A percentile compares a stretch with the other conserved stretches of the same genome.
phyloP scores from a whole-genome alignment of 1,140 invertebrate species.

The Magallana gigas region DNA sequence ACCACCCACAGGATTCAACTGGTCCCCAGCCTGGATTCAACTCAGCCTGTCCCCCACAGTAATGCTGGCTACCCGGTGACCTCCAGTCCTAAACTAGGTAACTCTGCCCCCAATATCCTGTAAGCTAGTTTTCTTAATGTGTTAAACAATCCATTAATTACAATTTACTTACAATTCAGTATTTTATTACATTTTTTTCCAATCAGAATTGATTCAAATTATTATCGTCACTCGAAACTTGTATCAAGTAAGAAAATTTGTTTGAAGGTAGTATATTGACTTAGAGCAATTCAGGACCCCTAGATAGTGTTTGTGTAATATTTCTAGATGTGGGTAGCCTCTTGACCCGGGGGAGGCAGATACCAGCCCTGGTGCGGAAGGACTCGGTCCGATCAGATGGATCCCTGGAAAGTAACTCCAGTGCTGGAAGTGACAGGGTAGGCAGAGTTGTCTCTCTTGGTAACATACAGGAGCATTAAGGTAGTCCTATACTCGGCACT shows the following conservation, averaged over 20 bases:
- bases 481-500: no score
- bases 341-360: background rate
- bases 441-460: background rate
- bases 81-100: constrained; percentile 42
- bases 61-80: constrained; percentile 14
- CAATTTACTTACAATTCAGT: no score
- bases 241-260: no score
- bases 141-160: no score
- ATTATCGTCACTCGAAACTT: no score
- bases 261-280: no score
- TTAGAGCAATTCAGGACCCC: no score
- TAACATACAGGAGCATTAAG: no score
- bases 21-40: background rate
- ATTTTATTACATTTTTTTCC: no score
- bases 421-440: constrained; percentile 55
- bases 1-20: background rate
- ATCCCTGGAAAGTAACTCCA: constrained; percentile 49
- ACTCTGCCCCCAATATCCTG: background rate
- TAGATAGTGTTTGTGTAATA: background rate
- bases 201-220: no score
- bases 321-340: constrained; percentile 20
- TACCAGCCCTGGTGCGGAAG: constrained; percentile 22
- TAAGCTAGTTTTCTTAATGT: no score
- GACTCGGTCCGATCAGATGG: constrained; percentile 52
- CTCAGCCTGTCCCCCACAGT: background rate